Conservation (phyloP, 2,113 vertebrate genomes). For the Corvus moneduloides region DNA sequence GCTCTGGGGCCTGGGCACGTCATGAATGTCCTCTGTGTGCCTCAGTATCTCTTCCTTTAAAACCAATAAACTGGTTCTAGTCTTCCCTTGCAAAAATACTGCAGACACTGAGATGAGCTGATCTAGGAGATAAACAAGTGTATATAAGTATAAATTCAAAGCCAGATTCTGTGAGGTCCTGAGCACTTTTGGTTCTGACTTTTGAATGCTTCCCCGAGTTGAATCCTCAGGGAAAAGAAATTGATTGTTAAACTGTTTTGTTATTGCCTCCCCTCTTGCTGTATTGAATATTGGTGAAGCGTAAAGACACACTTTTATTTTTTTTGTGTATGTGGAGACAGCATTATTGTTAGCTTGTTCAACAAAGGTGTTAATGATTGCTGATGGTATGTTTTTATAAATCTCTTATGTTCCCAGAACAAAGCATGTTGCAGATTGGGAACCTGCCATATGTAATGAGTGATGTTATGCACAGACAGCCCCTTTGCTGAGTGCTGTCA, state of each 20-base stretch:
- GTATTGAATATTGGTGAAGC: not conserved
- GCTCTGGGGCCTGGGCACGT: not conserved
- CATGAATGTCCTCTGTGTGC: not conserved
- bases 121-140: not conserved
- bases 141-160: not conserved
- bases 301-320: not conserved
- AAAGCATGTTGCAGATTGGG: not conserved
- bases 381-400: not conserved
- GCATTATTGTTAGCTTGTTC: not conserved
- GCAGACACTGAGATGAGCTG: not conserved
- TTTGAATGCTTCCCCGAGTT: not conserved
- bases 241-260: not conserved
- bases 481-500: not conserved
- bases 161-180: not conserved
- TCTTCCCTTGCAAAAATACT: not conserved
- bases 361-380: not conserved
- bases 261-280: not conserved
- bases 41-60: not conserved
- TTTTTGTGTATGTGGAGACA: not conserved
- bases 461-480: not conserved
- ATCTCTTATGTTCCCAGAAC: slow-evolving; percentile 9
- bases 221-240: not conserved
- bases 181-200: not conserved
- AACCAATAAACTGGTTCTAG: not conserved
- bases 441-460: not conserved